phyloP scores from a whole-genome alignment of 2,113 vertebrate species.

The Pelecanoides urinatrix region DNA sequence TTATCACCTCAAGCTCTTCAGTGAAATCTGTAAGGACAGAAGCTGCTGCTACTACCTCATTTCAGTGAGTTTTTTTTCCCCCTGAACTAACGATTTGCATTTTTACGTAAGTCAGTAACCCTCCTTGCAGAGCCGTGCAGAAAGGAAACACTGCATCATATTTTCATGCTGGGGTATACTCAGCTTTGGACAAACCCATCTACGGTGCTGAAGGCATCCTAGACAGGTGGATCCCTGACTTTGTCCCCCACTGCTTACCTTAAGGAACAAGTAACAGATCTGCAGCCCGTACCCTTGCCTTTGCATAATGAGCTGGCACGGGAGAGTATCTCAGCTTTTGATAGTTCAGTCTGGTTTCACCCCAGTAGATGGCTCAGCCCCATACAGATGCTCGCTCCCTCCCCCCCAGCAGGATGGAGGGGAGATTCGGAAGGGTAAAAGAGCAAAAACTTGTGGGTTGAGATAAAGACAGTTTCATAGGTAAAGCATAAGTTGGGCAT shows the following conservation, averaged over 20 bases:
- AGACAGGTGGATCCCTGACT: not conserved
- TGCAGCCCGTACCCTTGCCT: not conserved
- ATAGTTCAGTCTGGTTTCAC: not conserved
- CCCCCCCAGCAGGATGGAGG: not conserved
- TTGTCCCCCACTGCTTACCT: not conserved
- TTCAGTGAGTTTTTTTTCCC: not conserved
- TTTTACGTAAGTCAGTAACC: not conserved
- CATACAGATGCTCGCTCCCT: rapidly evolving
- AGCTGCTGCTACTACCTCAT: not conserved
- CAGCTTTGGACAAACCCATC: not conserved
- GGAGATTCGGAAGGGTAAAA: not conserved
- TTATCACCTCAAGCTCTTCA: not conserved
- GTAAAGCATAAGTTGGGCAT: not conserved
- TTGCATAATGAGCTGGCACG: not conserved
- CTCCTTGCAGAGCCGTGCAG: not conserved
- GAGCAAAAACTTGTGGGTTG: not conserved
- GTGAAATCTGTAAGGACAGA: not conserved
- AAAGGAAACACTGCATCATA: not conserved
- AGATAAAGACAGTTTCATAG: not conserved
- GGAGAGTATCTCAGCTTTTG: not conserved
- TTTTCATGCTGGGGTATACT: not conserved
- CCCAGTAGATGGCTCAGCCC: not conserved
- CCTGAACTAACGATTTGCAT: not conserved
- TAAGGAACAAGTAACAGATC: not conserved
- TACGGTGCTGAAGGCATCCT: not conserved